These are phyloP conservation scores for Maniola jurtina DNA, from an alignment of 1,140 invertebrate species.

Conservation along the genomic window DNA sequence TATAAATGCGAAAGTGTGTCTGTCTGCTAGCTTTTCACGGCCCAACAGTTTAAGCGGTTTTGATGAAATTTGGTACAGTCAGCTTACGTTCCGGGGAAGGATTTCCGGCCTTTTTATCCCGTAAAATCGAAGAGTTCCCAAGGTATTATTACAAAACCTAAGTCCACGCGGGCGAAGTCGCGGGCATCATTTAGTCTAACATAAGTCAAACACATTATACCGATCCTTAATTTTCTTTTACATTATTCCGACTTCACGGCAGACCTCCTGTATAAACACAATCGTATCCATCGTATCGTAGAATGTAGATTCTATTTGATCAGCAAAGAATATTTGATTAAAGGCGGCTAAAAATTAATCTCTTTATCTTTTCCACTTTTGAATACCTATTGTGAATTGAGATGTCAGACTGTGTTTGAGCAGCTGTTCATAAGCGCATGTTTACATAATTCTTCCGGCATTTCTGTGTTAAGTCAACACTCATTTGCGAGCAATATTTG, in stretches of 20 bases:
- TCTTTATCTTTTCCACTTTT: not conserved
- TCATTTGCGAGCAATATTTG: slow-evolving; percentile 33
- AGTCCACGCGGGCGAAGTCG: no score
- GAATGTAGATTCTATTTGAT: not conserved
- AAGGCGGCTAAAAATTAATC: not conserved
- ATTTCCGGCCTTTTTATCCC: no score
- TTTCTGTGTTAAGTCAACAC: slow-evolving; percentile 38
- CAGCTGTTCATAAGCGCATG: slow-evolving; percentile 37
- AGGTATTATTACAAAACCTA: no score
- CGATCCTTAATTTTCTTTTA: not conserved
- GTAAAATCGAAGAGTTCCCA: no score
- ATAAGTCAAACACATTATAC: no score
- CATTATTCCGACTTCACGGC: not conserved
- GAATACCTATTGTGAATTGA: slow-evolving; percentile 21
- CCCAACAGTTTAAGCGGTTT: no score
- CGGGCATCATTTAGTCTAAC: no score
- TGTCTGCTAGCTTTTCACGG: no score
- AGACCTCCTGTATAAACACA: not conserved
- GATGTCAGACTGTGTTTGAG: slow-evolving; percentile 33
- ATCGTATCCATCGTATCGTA: not conserved
- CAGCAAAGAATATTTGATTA: slow-evolving; percentile 4
- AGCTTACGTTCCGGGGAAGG: no score
- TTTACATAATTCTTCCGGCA: slow-evolving; percentile 41
- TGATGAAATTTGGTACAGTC: no score
- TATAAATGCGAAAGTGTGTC: no score